A percentile compares a stretch with the other conserved stretches of the same genome.
Conservation (phyloP, 2,113 vertebrate genomes). For the Xenus cinereus region DNA sequence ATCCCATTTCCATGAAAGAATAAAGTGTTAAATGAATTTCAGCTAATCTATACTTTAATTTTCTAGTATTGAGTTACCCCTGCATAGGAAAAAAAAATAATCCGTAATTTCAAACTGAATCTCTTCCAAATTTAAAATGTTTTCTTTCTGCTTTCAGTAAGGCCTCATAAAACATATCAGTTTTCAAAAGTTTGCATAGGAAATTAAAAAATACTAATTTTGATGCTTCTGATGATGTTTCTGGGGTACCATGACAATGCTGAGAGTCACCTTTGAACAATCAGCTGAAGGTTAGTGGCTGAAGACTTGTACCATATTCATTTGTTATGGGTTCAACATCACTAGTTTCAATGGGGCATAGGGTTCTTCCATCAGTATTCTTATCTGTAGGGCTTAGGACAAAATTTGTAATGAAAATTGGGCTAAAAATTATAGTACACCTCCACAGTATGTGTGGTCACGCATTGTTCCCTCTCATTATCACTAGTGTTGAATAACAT, state of each 20-base stretch:
- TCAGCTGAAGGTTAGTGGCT: neutral
- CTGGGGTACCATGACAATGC: neutral
- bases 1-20: neutral
- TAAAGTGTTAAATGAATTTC: neutral
- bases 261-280: neutral
- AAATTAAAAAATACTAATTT: neutral
- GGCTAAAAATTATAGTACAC: neutral
- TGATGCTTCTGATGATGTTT: neutral
- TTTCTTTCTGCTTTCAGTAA: neutral
- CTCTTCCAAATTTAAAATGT: neutral
- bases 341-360: neutral
- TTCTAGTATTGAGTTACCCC: neutral
- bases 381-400: neutral
- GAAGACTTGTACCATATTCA: neutral
- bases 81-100: neutral
- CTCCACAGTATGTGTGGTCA: neutral
- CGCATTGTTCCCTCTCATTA: neutral
- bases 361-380: neutral
- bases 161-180: rapidly evolving
- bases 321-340: neutral
- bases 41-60: neutral
- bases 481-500: neutral
- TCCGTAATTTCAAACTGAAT: neutral
- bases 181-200: neutral
- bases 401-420: neutral